Base-by-base conservation (phyloP, 1,140 invertebrate genomes). In the Temnothorax nylanderi region DNA sequence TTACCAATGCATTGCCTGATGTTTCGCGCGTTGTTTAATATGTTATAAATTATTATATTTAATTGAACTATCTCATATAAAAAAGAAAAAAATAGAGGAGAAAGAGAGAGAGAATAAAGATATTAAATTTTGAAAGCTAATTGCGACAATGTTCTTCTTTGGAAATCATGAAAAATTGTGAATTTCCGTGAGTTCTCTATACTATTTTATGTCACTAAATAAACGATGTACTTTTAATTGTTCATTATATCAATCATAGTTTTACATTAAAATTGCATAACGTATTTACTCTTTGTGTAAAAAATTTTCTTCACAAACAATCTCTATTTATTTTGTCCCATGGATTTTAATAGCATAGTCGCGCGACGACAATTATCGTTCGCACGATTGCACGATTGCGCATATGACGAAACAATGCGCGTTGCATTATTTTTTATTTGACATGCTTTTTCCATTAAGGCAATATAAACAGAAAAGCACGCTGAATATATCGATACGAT, bases 401-500 rank as follows among this genome's bases (percentile, higher is more conserved):
- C n/a, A 34, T 34, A 37, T 47, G 26, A 32, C 21, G 26, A 47
- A 47, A 72, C 21, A 41, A 58, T 80, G 37, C n/a, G 49, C 37
- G 10, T 37, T 49, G 41, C n/a, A 74, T 84, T 84, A 81, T 34
- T 75, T 84, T 84, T 84, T 84, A 75, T 74, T 84, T 44, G 41
- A 26, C 54, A 49, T 62, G 69, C 80, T 47, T 74, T 84, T 75
- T 60, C 69, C 54, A 74, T 72, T 82, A 82, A 74, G 8, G 56
- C 44, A 84, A 49, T 84, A 75, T 75, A 84, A 84, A 84, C 69
- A 74, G 80, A 56, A 34, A 44, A 60, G 54, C 51, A 54, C 16
- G 21, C 18, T 56, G 54, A 60, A 75, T 74, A 84, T 62, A 49
- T 84, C 54, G 69, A 75, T 84, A 49, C 80, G 41, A 67, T 67